Evolutionary conservation across 2,888 invertebrate species (phyloP), one percentile per base, ranked within the genome.

Genomic region (Chrysopilus asiliformis): DNA sequence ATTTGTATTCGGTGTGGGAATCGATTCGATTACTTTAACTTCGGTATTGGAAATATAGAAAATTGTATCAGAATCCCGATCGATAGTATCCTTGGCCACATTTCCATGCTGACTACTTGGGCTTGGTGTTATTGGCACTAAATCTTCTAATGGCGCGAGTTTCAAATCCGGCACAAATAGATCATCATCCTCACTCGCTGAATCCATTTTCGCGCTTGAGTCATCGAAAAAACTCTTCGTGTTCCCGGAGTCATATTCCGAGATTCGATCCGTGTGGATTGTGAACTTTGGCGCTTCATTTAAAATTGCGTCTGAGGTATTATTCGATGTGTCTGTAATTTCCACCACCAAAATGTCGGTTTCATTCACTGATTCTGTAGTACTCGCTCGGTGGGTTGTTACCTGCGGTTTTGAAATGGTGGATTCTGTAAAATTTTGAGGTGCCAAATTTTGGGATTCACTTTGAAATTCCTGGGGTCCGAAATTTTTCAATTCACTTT

Each of bases 41-140:
- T 64, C 63, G 1, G 63, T 64, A 35, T 64, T 64, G n/a, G 63
- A 64, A 5, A 64, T 64, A 34, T 64, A 64, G 43, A 64, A 64
- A 24, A 64, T 62, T 3, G 63, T 64, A 38, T 64, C 64, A 0
- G 64, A 63, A 33, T 64, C 63, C 6, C 60, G 50, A 44, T 62
- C 61, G 22, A 55, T 37, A 18, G 44, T 41, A 6, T 40, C 40
- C 19, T 35, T 31, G 10, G 18, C 12, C 4, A n/a, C 9, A 3
- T 16, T 8, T 5, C 53, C 33, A 36, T 47, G 0, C 49, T 49
- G 28, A 51, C 53, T 8, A 45, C 48, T 3, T 46, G 50, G 22
- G 48, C 46, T 2, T 45, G 45, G 10, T 52, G 52, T 1, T 51
- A 52, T 3, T 52, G 53, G 2, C n/a, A 32, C 15, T 2, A 31